Evolutionary conservation across 2,888 invertebrate genomes (phyloP).

Genomic region (Caenorhabditis sp.): DNA sequence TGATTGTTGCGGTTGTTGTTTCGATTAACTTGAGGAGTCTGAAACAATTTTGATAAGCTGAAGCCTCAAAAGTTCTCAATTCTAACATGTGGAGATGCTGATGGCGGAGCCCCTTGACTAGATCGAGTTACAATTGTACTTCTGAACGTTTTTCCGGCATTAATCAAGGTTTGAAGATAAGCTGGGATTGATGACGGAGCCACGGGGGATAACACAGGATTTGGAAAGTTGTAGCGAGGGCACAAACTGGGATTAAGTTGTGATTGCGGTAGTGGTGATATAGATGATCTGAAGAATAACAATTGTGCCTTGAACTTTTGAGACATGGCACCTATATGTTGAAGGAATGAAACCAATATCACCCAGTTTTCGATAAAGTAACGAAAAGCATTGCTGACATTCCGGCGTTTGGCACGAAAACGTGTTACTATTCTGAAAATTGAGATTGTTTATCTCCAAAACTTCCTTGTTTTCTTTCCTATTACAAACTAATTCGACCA

Average conservation of each 20-base stretch:
- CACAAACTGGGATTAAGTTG: constrained; percentile 37
- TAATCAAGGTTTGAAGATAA: constrained; percentile 30
- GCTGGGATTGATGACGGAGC: constrained; percentile 12
- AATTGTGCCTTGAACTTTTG: neutral
- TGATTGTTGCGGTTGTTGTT: constrained; percentile 14
- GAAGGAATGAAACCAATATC: constrained; percentile 66
- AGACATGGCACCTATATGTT: constrained; percentile 55
- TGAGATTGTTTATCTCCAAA: neutral
- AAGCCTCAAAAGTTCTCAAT: no score
- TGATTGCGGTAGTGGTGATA: constrained; percentile 21
- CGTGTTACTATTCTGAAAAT: constrained; percentile 67
- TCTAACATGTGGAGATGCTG: constrained; percentile 38
- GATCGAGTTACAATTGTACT: constrained; percentile 14
- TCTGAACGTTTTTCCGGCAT: constrained; percentile 29
- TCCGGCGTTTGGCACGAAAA: constrained; percentile 67
- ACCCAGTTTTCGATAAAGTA: constrained; percentile 67
- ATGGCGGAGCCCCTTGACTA: constrained; percentile 35
- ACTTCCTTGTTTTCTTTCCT: neutral
- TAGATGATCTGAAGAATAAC: constrained; percentile 33
- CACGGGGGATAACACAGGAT: constrained; percentile 16
- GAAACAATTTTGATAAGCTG: neutral
- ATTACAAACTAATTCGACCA: no score
- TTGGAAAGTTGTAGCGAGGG: constrained; percentile 39
- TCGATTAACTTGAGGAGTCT: constrained; percentile 25
- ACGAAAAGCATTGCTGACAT: constrained; percentile 73